A percentile compares a stretch with the other conserved stretches of the same genome.
These are phyloP conservation scores for Nymphicus hollandicus DNA, from an alignment of 2,113 vertebrate genomes.

Conservation along the genomic window DNA sequence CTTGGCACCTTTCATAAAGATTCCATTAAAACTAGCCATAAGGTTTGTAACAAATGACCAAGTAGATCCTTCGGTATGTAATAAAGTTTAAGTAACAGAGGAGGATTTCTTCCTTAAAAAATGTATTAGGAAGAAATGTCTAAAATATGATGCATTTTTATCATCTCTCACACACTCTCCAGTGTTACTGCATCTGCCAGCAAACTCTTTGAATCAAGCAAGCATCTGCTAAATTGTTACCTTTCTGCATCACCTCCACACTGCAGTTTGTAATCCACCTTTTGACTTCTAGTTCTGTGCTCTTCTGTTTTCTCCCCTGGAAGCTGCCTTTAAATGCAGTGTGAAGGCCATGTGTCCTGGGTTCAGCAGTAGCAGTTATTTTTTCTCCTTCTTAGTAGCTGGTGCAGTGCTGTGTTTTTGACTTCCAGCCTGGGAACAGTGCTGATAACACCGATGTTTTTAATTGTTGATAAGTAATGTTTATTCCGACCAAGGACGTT, in stretches of 20 bases:
- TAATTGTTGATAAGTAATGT: too few relatives aligned
- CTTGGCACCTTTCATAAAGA: constrained; percentile 95
- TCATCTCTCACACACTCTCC: not conserved
- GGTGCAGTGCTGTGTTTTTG: too few relatives aligned
- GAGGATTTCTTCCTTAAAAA: not conserved
- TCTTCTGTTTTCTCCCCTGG: not conserved
- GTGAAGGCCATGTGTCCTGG: not conserved
- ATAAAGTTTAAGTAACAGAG: not conserved
- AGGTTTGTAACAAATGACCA: constrained; percentile 92
- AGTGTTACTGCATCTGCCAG: not conserved
- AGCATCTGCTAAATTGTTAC: not conserved
- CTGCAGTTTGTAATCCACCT: not conserved
- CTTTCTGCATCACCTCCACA: not conserved
- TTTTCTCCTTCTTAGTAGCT: too few relatives aligned
- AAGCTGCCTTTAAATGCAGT: not conserved
- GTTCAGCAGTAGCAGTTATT: too few relatives aligned
- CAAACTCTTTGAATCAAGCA: not conserved
- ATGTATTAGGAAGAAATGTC: not conserved
- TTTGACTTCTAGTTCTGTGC: not conserved
- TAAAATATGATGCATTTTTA: not conserved
- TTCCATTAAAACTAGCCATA: constrained; percentile 82
- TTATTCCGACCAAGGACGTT: too few relatives aligned
- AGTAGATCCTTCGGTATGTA: constrained; percentile 89
- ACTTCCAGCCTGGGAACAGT: too few relatives aligned
- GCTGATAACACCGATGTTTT: too few relatives aligned